Evolutionary conservation across 2,888 invertebrate species (phyloP).

Genomic region (Neelides folsomi): DNA sequence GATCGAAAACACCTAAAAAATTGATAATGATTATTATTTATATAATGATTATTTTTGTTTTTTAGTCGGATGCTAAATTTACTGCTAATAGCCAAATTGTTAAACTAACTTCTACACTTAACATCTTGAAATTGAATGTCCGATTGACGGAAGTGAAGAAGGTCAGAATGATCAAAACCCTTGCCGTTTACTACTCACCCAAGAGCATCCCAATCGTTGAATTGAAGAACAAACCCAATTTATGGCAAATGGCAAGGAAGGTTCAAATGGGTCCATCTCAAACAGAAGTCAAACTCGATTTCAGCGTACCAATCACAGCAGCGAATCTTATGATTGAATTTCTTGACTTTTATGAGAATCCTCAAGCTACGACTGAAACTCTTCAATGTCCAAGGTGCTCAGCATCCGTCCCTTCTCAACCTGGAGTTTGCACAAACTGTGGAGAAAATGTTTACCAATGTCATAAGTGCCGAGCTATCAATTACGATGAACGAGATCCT

Average conservation of each 20-base stretch:
- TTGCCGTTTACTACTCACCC: slow-evolving; percentile 94
- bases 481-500: slow-evolving; percentile 97
- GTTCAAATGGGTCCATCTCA: slow-evolving; percentile 80
- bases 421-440: slow-evolving; percentile 91
- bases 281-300: slow-evolving; percentile 91
- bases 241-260: slow-evolving; percentile 95
- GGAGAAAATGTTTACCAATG: slow-evolving; percentile 99
- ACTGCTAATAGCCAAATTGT: slow-evolving; percentile 96
- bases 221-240: slow-evolving; percentile 82
- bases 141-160: slow-evolving; percentile 90
- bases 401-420: slow-evolving; percentile 90
- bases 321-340: slow-evolving; percentile 98
- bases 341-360: slow-evolving; percentile 92
- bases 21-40: no score
- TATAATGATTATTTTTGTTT: no score
- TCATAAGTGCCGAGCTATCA: slow-evolving; percentile 96
- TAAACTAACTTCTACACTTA: slow-evolving; percentile 87
- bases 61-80: slow-evolving; percentile 80
- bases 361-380: slow-evolving; percentile 83
- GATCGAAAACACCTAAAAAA: no score
- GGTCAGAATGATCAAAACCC: slow-evolving; percentile 90
- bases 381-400: slow-evolving; percentile 92
- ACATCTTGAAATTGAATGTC: slow-evolving; percentile 82
- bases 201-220: slow-evolving; percentile 92
- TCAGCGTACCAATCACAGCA: slow-evolving; percentile 89